phyloP scores from a whole-genome alignment of 2,888 invertebrate genomes.

The Nymphalis urticae region DNA sequence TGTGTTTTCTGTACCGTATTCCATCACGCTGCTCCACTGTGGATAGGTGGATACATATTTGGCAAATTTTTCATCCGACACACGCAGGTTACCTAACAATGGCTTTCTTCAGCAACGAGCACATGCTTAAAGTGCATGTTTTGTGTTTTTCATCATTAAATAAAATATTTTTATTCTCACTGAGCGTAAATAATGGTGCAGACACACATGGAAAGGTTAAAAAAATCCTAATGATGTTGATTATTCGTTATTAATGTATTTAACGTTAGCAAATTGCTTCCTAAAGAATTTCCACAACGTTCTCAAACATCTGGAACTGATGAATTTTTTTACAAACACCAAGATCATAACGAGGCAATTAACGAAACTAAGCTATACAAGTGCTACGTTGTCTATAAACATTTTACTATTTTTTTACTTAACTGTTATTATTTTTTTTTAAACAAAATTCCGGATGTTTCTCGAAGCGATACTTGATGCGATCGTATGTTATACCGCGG shows the following conservation, averaged over 20 bases:
- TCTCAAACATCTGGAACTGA: constrained; percentile 30
- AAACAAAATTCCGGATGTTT: constrained; percentile 34
- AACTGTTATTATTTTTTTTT: constrained; percentile 33
- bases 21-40: no score
- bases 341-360: constrained; percentile 31
- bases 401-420: constrained; percentile 15
- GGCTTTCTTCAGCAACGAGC: no score
- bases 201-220: constrained; percentile 9
- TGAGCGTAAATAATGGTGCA: neutral
- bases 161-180: neutral
- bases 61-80: no score
- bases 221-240: constrained; percentile 18
- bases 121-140: no score
- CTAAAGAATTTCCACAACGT: constrained; percentile 30
- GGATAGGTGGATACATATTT: no score
- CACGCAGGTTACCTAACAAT: no score
- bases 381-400: constrained; percentile 4
- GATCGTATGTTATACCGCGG: constrained; percentile 23
- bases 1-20: no score
- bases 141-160: no score
- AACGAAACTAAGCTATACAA: constrained; percentile 25
- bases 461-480: constrained; percentile 24
- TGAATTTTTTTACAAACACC: constrained; percentile 18
- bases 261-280: constrained; percentile 8
- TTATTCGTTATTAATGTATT: constrained; percentile 12